Percentiles rank a stretch among this genome's conserved stretches.
Conservation (phyloP, 2,113 vertebrate species). For the Cavia aperea region DNA sequence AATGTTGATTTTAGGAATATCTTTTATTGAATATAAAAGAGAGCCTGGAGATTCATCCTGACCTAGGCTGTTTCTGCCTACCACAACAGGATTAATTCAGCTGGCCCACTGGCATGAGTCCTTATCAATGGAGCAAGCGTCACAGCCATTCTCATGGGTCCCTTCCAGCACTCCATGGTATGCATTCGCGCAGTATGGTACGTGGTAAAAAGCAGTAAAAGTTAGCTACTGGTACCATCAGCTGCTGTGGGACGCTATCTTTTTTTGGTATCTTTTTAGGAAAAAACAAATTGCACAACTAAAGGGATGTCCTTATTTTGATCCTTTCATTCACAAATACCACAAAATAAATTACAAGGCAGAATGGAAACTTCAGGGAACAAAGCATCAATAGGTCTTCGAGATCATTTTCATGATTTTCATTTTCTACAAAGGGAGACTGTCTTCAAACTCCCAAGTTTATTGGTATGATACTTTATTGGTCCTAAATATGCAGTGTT, state of each 20-base stretch:
- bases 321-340: not conserved
- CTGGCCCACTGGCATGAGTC: not conserved
- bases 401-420: not conserved
- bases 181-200: no score
- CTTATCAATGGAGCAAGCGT: not conserved
- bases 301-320: not conserved
- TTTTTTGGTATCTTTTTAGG: not conserved
- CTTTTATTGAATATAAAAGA: not conserved
- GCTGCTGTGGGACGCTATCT: not conserved
- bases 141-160: not conserved
- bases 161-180: not conserved
- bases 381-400: not conserved
- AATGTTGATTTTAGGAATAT: not conserved
- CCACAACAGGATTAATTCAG: not conserved
- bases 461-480: not conserved
- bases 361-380: not conserved
- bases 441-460: not conserved
- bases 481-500: conserved; percentile 11
- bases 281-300: not conserved
- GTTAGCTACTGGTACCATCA: not conserved
- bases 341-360: not conserved
- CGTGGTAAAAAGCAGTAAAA: not conserved
- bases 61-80: not conserved
- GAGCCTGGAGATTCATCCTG: not conserved
- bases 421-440: conserved; percentile 10